Evolutionary conservation across 2,888 invertebrate species (phyloP), one percentile per base, ranked within the genome.

Genomic region (Troilus luridus): DNA sequence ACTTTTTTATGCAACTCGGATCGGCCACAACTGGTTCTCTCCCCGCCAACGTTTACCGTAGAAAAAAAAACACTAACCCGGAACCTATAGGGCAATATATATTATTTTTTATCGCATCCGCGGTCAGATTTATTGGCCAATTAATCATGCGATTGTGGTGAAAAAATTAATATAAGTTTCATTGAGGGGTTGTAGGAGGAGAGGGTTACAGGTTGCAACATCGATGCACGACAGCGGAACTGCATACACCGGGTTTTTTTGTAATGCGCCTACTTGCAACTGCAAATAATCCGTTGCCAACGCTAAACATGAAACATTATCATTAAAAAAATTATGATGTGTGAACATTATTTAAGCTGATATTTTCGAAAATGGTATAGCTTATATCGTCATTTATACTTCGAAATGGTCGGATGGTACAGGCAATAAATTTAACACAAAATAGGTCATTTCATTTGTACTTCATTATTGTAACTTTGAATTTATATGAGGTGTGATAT

Each of bases 1-100:
- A 85, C 85, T 85, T 85, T 85, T 85, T 85, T 85, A 85, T 85
- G 85, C 85, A 41, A 85, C 85, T 85, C 85, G 85, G 85, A 85
- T 85, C 85, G 56, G 21, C 54, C 11, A 85, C 56, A 85, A 85
- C 85, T 56, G 56, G 85, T 85, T 85, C 41, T 58, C 56, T 56
- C 85, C 85, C 85, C n/a, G 85, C 56, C 85, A 85, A 85, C 85
- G 85, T 85, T 85, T 85, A 85, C 85, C 54, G 56, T 41, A 41
- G 41, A 85, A 56, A 9, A 85, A 85, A 85, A 85, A 85, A 85
- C 56, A 54, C 56, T 58, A 85, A 56, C 85, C 85, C 85, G 85
- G 85, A 85, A 85, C 85, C 85, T 85, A 54, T 85, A 85, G 56
- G 85, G 85, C 56, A 58, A 85, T 85, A 85, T 85, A 85, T 85